Evolutionary conservation across 2,888 invertebrate genomes (phyloP), one percentile per base, ranked within the genome.

Genomic region (Mythimna impura): DNA sequence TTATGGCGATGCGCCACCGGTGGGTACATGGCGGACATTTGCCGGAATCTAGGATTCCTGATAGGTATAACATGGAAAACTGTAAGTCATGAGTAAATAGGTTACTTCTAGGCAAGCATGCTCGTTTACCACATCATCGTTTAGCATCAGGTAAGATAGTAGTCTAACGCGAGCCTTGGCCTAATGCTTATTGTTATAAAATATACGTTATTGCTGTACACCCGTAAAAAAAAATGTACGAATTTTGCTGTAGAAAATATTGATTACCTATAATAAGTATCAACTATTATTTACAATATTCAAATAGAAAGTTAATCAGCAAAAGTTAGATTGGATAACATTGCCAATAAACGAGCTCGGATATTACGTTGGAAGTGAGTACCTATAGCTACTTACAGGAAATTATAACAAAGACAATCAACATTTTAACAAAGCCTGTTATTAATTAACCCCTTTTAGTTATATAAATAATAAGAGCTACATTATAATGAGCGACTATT

Each of bases 391-490:
- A 57, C 14, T 12, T 30, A 57, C 14, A 7, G 14, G 40, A 22
- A 40, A 34, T 22, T 40, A 52, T 34, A 55, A 68, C 40, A 61
- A 78, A 78, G 4, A 22, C 43, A 50, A 25, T 54, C 34, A 64
- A 60, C 9, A 66, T 79, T 71, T 60, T 17, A 71, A 57, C 43
- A 30, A 58, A 58, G n/a, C 17, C 17, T 57, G 55, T 57, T 52
- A 47, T 30, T 54, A 50, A 58, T 66, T 55, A 71, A 66, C 12
- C 22, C 14, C 17, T 43, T 47, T 50, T 60, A 17, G 14, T 1
- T 50, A 62, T 47, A 57, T 79, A 34, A 66, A 68, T 68, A 50
- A 68, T 63, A 40, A 78, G n/a, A 36, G 54, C 34, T n/a, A n/a
- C 40, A 36, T 65, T 43, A 47, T 66, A 72, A 82, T 63, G 36